Evolutionary conservation across 2,113 vertebrate genomes (phyloP), one percentile per base, ranked within the genome.

Genomic region (Tetrax tetrax): DNA sequence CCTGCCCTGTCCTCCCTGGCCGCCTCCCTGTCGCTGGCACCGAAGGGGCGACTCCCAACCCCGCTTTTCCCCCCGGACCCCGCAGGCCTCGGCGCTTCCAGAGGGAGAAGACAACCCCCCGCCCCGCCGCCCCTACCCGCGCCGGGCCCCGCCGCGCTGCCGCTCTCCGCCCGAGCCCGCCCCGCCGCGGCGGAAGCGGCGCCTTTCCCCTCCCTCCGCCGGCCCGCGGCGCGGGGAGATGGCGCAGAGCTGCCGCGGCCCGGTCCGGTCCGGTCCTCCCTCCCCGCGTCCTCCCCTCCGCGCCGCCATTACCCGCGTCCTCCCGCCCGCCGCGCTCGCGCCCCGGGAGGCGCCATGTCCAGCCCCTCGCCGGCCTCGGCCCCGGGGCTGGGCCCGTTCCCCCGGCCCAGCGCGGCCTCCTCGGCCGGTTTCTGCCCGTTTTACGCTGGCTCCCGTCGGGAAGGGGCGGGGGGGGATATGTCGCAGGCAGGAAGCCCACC

Each of bases 121-220:
- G 38, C 12, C 41, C 41, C 41, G 20, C 29, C 24, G 7, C n/a
- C 66, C 76, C 28, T 74, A 68, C 70, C 80, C 65, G 21, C 6
- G 14, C 23, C 64, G 7, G 5, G 28, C 61, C 31, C 29, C 16
- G 8, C 24, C 68, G 41, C 59, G 12, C 41, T 12, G 41, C 41
- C 41, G 41, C 41, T 63, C 37, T 43, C 27, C 31, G 14, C 72
- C 53, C 57, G 9, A 72, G 59, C 71, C 51, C 84, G 45, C 76
- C 88, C 69, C 71, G 14, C 77, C 65, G 43, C 37, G 51, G 94
- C 94, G 94, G 94, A 90, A 95, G 69, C 87, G 21, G 53, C 4
- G 6, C 53, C 15, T 41, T 74, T 82, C 63, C 31, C 57, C 79
- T 76, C 74, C 31, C 82, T 41, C 41, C 41, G 41, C 12, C 41